These are phyloP conservation scores for Xanthostigma xanthostigma DNA, from an alignment of 2,888 invertebrate genomes.

Conservation along the genomic window DNA sequence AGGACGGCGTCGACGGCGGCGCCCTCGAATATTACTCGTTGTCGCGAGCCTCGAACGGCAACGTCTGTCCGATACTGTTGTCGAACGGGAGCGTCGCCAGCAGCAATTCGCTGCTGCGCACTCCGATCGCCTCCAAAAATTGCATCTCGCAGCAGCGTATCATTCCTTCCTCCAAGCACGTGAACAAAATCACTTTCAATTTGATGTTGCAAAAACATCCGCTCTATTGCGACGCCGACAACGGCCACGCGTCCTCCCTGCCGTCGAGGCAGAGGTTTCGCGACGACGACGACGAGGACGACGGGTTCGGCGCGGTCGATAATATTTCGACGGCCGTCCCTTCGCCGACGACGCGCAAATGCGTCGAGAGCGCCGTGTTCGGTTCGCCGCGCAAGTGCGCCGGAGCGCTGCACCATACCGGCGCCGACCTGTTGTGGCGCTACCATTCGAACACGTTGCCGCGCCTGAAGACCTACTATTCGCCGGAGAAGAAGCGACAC, in stretches of 20 bases:
- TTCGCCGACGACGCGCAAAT: neutral
- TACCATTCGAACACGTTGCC: slow-evolving; percentile 25
- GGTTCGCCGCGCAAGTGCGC: slow-evolving; percentile 6
- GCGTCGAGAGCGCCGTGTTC: slow-evolving; percentile 10
- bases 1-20: neutral
- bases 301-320: too few species aligned
- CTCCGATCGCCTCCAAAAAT: neutral
- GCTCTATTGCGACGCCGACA: neutral
- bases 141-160: slow-evolving; percentile 4
- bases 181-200: neutral
- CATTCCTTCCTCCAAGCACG: neutral
- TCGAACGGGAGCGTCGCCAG: neutral
- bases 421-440: slow-evolving; percentile 16
- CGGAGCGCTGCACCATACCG: slow-evolving; percentile 3
- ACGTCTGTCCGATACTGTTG: too few species aligned
- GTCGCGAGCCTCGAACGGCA: too few species aligned
- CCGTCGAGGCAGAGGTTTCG: too few species aligned
- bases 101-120: neutral
- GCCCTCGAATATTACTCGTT: neutral
- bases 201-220: slow-evolving; percentile 2
- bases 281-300: too few species aligned
- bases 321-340: neutral
- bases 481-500: slow-evolving; percentile 23
- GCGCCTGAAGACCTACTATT: slow-evolving; percentile 24
- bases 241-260: too few species aligned